Conservation (phyloP, 2,888 invertebrate species). For the Hyposoter didymator region DNA sequence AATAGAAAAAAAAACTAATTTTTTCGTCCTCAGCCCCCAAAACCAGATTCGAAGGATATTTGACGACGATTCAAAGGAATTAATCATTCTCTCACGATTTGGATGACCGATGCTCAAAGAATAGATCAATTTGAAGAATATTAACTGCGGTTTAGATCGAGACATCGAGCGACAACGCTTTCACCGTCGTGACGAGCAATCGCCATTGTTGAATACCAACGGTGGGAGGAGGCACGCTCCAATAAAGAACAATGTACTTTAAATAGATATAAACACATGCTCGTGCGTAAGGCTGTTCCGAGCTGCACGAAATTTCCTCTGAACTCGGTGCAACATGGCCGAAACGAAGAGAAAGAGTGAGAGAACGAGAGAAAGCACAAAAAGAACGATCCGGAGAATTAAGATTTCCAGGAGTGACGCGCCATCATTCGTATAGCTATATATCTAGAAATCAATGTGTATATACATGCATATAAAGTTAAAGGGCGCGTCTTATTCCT, state of each 20-base stretch:
- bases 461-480: slow-evolving; percentile 26
- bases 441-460: slow-evolving; percentile 16
- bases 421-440: slow-evolving; percentile 67
- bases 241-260: slow-evolving; percentile 33
- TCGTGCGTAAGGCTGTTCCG: slow-evolving; percentile 36
- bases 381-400: slow-evolving; percentile 69
- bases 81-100: not conserved
- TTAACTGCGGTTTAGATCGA: slow-evolving; percentile 36
- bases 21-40: not conserved
- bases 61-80: not conserved
- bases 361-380: not conserved
- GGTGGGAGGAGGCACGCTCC: slow-evolving; percentile 56
- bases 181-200: slow-evolving; percentile 60
- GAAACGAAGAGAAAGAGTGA: slow-evolving; percentile 1
- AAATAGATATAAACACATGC: slow-evolving; percentile 9
- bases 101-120: slow-evolving; percentile 5
- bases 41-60: not conserved
- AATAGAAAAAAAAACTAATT: not conserved
- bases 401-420: slow-evolving; percentile 76
- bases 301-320: slow-evolving; percentile 50
- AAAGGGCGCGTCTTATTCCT: slow-evolving; percentile 71
- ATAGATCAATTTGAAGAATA: slow-evolving; percentile 39
- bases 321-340: slow-evolving; percentile 44
- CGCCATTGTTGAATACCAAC: slow-evolving; percentile 59
- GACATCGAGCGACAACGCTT: slow-evolving; percentile 51